phyloP scores from a whole-genome alignment of 2,888 invertebrate genomes.

The Stenoptilia bipunctidactyla region DNA sequence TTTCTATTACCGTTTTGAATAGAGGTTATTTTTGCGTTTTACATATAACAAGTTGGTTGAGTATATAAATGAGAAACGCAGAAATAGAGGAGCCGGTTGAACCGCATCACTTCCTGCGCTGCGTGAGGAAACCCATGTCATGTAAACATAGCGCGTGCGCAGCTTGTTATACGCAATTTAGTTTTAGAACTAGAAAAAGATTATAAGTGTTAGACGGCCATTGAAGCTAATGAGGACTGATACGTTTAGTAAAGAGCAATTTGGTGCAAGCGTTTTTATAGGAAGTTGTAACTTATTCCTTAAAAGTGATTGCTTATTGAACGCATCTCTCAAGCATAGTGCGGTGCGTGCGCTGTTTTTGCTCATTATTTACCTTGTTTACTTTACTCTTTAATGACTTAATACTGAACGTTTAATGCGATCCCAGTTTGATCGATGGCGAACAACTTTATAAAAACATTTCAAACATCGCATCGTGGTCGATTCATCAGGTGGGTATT shows the following conservation, averaged over 20 bases:
- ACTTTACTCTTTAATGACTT: background rate
- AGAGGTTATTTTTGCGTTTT: background rate
- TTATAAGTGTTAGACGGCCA: background rate
- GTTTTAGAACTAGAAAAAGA: background rate
- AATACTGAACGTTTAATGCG: background rate
- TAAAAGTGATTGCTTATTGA: too few species aligned
- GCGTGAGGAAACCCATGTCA: background rate
- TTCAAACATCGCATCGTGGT: too few species aligned
- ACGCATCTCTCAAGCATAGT: too few species aligned
- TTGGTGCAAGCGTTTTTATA: background rate
- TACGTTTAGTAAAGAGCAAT: background rate
- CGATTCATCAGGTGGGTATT: background rate
- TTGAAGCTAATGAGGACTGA: background rate
- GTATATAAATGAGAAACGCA: background rate
- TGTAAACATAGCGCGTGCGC: background rate
- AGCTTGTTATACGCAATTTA: too few species aligned
- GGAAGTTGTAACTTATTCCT: background rate
- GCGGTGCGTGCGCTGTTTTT: background rate
- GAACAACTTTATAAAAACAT: background rate
- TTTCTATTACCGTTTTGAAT: constrained; percentile 17
- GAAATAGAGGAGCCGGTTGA: background rate
- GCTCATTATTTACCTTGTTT: background rate
- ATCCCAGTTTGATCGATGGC: background rate
- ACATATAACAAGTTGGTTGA: constrained; percentile 6
- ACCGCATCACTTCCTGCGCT: background rate